Conservation (phyloP, 2,797 vertebrate genomes). For the Tauraco hartlaubi region DNA sequence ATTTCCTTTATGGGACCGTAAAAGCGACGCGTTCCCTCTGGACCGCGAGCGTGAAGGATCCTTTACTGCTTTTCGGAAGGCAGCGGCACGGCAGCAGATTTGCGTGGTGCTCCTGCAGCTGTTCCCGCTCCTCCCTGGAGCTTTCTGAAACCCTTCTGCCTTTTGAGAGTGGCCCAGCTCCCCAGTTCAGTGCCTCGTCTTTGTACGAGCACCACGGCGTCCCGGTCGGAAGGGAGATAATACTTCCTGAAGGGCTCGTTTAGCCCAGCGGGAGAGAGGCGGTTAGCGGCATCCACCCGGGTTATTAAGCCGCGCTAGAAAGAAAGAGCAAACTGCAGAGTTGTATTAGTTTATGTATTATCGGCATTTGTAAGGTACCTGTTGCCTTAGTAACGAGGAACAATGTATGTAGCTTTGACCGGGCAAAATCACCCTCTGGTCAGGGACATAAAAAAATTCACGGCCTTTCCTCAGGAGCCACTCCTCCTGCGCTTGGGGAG, state of each 20-base stretch:
- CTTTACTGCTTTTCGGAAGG: neutral
- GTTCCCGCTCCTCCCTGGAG: constrained; percentile 11
- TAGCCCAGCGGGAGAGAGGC: constrained; percentile 34
- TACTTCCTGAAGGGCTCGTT: constrained; percentile 63
- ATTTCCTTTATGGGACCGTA: neutral
- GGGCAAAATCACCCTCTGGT: constrained; percentile 28
- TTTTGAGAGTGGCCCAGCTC: constrained; percentile 31
- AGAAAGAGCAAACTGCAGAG: constrained; percentile 50
- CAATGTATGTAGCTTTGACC: constrained; percentile 15
- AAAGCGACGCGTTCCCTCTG: accelerated
- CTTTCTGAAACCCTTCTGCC: constrained; percentile 17
- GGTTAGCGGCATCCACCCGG: constrained; percentile 11
- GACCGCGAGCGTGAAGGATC: accelerated
- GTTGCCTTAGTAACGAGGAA: constrained; percentile 45
- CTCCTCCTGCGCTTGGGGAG: neutral
- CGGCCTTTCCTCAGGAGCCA: neutral
- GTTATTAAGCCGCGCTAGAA: constrained; percentile 35
- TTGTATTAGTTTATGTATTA: constrained; percentile 47
- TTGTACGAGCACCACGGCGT: constrained; percentile 1
- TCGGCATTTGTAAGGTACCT: constrained; percentile 27
- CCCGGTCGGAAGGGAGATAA: constrained; percentile 40
- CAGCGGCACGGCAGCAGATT: neutral
- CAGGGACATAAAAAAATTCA: constrained; percentile 54
- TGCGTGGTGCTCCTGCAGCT: neutral
- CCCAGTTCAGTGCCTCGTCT: constrained; percentile 50